These are phyloP conservation scores for Antennarius striatus DNA, from an alignment of 2,113 vertebrate species.

Conservation along the genomic window DNA sequence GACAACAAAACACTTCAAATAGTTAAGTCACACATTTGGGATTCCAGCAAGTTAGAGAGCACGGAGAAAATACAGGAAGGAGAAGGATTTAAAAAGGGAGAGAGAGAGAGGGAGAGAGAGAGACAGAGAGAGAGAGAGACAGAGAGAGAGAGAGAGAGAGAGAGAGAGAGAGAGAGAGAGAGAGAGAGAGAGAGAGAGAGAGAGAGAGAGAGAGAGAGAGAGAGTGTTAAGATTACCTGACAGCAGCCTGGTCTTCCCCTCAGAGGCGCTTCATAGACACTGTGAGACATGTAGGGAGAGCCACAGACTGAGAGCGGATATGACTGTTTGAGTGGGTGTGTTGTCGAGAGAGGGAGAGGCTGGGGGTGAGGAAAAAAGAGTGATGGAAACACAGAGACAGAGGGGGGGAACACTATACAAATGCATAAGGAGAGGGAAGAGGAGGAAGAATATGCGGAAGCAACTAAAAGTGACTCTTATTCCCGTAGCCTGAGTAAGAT, in stretches of 20 bases:
- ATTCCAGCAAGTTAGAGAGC: too few relatives aligned
- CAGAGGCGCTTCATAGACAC: conserved; percentile 72
- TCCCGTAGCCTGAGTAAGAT: neutral
- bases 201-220: conserved; percentile 22
- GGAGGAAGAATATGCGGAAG: neutral
- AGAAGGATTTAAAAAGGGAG: too few relatives aligned
- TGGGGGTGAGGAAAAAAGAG: conserved; percentile 35
- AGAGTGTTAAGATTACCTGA: conserved; percentile 70
- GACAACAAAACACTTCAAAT: neutral
- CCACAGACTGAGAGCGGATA: conserved; percentile 74
- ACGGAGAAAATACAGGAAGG: too few relatives aligned
- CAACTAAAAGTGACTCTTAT: conserved; percentile 25
- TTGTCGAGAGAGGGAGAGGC: conserved; percentile 51
- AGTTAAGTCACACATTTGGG: too few relatives aligned
- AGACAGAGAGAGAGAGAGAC: too few relatives aligned
- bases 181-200: conserved; percentile 17
- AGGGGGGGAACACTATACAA: conserved; percentile 53
- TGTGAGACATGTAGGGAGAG: conserved; percentile 74
- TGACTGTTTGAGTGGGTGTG: conserved; percentile 79
- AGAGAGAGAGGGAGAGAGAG: too few relatives aligned
- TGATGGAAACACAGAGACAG: conserved; percentile 25
- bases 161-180: conserved; percentile 1
- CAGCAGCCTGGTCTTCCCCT: conserved; percentile 75
- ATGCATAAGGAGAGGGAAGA: conserved; percentile 21
- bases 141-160: too few relatives aligned